Base-by-base conservation (phyloP, 2,888 invertebrate species). In the Mimachlamys varia region DNA sequence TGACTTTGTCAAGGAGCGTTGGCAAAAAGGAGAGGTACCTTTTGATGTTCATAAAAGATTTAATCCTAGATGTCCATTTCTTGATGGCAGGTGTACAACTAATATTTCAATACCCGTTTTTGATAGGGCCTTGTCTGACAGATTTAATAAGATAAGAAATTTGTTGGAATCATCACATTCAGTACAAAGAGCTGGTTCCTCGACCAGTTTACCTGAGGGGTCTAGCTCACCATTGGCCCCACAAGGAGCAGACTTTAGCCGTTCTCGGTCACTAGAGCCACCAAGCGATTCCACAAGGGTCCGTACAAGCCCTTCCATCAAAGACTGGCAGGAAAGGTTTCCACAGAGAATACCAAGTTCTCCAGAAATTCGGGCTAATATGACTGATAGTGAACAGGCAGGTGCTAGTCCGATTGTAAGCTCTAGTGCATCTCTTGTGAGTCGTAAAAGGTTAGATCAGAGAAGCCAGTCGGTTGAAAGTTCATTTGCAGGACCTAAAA, bases 1-100 rank as follows among this genome's bases (percentile, higher is more conserved):
- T 96, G 98, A 98, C 93, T 98, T 98, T 87, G 98, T 98, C 0
- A 97, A 99, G 7, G 98, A 98, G 95, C 98, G 98, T 95, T 99
- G 99, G 99, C 98, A 98, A 96, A 98, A 98, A 88, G 97, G 98
- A 91, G 99, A 99, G 96, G 98, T 98, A 93, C 98, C 99, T 0
- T 98, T 98, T 98, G 98, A 98, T 94, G 98, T 91, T 49, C 94
- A 94, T 87, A 90, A 90, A 0, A 97, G 98, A 55, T 99, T 99
- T 98, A 98, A 98, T 96, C 97, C 98, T 37, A 98, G 98, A 91
- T 99, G 99, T 96, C 98, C 98, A 44, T 99, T 98, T 96, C 97
- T 99, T 0, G 33, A 88, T 10, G 89, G 89, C 19, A 62, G 27
- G 27, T 38, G 58, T 37, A 89, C 88, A 19, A 90, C 91, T 58